Conservation (phyloP, 2,113 vertebrate genomes). For the Rhegmatorhina hoffmannsi region DNA sequence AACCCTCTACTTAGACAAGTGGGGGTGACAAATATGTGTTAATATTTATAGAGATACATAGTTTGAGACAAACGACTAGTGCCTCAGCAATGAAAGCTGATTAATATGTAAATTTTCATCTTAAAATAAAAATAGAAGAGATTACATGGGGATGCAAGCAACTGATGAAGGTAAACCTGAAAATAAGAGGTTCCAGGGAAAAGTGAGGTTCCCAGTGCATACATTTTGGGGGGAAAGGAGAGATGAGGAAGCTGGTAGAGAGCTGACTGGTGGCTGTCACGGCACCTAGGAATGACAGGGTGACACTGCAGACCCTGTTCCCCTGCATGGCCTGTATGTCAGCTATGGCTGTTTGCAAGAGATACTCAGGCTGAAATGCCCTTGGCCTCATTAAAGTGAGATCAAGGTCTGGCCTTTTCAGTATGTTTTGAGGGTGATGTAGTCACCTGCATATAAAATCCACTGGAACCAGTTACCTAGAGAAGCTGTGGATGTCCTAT, state of each 20-base stretch:
- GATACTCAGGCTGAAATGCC: neutral
- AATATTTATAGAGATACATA: neutral
- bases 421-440: neutral
- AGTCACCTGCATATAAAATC: neutral
- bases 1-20: neutral
- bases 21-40: neutral
- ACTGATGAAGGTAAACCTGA: neutral
- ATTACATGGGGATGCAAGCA: rapidly evolving
- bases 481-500: neutral
- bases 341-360: neutral
- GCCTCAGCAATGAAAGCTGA: neutral
- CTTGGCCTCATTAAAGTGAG: neutral
- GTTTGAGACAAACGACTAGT: neutral
- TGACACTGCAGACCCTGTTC: neutral
- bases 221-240: neutral
- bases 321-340: neutral
- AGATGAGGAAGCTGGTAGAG: neutral
- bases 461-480: neutral
- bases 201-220: neutral
- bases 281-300: neutral
- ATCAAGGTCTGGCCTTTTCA: neutral
- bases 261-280: neutral
- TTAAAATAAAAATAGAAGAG: neutral
- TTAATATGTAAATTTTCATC: neutral
- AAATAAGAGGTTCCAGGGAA: neutral